Conservation (phyloP, 2,888 invertebrate species). For the Pelosia muscerda region DNA sequence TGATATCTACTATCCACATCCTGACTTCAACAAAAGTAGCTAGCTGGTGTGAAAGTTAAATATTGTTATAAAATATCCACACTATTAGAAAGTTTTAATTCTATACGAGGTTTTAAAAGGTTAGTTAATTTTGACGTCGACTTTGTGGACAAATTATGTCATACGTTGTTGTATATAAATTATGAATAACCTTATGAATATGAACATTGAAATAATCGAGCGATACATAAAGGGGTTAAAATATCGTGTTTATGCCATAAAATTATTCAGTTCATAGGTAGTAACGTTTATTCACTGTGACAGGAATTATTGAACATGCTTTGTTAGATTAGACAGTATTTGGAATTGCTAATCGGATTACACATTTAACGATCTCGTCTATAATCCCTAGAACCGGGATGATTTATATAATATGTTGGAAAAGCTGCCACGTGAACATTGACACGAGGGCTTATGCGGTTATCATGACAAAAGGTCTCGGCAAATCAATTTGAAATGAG, state of each 20-base stretch:
- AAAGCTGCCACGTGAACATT: background rate
- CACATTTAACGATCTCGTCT: background rate
- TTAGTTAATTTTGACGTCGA: no score
- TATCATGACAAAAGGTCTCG: slow-evolving; percentile 18
- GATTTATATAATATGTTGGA: background rate
- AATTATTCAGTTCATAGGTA: background rate
- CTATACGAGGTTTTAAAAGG: no score
- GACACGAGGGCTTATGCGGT: background rate
- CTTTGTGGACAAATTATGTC: no score
- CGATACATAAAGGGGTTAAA: background rate
- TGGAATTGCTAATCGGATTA: background rate
- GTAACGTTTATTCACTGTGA: background rate
- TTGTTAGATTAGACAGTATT: background rate
- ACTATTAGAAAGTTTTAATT: no score
- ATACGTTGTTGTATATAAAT: no score
- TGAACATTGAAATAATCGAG: background rate
- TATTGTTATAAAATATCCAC: no score
- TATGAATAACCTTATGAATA: no score
- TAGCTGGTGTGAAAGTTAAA: no score
- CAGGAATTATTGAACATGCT: background rate
- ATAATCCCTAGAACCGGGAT: background rate
- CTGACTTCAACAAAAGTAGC: no score
- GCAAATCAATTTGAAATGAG: slow-evolving; percentile 60
- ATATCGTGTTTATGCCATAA: background rate
- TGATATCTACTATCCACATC: no score